A percentile compares a stretch with the other conserved stretches of the same genome.
phyloP scores from a whole-genome alignment of 2,113 vertebrate species.

The Raphicerus campestris region DNA sequence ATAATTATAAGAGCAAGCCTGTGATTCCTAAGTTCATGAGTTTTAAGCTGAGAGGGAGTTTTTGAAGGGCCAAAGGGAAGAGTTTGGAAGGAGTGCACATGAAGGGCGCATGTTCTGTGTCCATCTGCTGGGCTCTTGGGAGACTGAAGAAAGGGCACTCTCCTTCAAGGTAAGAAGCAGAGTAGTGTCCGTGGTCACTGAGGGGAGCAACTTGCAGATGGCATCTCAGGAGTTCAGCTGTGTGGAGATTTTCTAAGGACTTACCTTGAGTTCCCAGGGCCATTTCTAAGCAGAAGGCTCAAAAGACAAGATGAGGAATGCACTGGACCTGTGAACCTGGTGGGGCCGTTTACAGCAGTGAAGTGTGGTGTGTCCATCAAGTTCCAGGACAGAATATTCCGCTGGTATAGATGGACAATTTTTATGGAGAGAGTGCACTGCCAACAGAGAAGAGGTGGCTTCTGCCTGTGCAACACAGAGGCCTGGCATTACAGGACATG shows the following conservation, averaged over 20 bases:
- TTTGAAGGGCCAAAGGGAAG: neutral
- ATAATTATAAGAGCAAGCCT: rapidly evolving
- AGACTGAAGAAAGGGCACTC: neutral
- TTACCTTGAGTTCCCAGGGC: neutral
- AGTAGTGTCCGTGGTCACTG: rapidly evolving
- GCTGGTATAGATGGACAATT: neutral
- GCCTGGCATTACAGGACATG: neutral
- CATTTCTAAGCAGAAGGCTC: neutral
- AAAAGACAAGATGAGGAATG: neutral
- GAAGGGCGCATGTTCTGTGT: rapidly evolving
- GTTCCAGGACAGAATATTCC: neutral
- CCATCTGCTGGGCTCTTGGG: rapidly evolving
- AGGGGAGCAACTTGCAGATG: neutral
- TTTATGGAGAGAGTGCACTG: neutral
- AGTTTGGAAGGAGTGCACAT: neutral
- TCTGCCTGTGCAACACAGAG: neutral
- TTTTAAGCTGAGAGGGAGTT: neutral
- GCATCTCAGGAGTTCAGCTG: neutral
- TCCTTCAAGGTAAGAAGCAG: neutral
- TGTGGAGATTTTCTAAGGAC: neutral
- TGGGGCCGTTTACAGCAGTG: neutral
- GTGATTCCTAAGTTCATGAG: neutral
- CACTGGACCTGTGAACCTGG: rapidly evolving
- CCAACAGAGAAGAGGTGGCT: neutral
- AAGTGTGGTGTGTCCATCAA: rapidly evolving